phyloP scores from a whole-genome alignment of 2,113 vertebrate genomes.

The Ciconia stormi region DNA sequence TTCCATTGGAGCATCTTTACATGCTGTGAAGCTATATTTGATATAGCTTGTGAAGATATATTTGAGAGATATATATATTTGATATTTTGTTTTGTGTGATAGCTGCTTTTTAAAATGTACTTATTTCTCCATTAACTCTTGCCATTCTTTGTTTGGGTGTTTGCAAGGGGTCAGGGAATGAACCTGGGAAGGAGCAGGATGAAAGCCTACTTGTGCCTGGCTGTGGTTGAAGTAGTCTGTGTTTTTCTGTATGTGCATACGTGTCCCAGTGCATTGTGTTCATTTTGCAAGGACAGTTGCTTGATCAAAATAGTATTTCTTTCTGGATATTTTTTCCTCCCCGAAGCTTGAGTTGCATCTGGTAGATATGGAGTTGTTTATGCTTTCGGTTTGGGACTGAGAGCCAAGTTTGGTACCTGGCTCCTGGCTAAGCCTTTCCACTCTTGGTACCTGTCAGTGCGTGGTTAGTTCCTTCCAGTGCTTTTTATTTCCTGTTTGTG shows the following conservation, averaged over 20 bases:
- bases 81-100: background rate
- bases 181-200: background rate
- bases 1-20: background rate
- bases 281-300: background rate
- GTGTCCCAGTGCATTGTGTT: background rate
- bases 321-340: background rate
- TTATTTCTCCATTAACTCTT: background rate
- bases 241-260: background rate
- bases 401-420: background rate
- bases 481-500: background rate
- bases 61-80: background rate
- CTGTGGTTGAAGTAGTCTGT: background rate
- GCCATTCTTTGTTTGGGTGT: background rate
- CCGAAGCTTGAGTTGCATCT: background rate
- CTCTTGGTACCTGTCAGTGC: background rate
- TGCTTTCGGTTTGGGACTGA: background rate
- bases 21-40: background rate
- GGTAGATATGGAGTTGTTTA: background rate
- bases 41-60: too few species aligned
- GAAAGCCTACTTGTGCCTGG: background rate
- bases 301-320: slow-evolving; percentile 1
- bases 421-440: background rate
- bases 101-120: background rate
- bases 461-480: background rate
- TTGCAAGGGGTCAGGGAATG: background rate